phyloP scores from a whole-genome alignment of 2,113 vertebrate genomes.

The Oryzias melastigma region DNA sequence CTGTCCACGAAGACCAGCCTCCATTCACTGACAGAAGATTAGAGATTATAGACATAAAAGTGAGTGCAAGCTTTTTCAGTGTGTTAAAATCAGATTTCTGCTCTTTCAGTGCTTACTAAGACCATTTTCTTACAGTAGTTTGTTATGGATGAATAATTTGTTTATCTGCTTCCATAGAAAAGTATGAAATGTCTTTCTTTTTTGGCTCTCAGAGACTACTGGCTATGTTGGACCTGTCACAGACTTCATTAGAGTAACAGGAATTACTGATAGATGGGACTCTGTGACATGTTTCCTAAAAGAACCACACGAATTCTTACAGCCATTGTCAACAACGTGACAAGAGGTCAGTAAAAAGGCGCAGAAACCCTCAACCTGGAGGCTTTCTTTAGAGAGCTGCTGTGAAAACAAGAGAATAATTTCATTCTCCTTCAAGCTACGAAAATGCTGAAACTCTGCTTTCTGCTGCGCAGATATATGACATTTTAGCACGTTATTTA shows the following conservation, averaged over 20 bases:
- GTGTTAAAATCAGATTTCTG: too few species aligned
- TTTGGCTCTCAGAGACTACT: conserved; percentile 29
- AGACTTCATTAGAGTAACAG: conserved; percentile 49
- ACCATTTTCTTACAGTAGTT: conserved; percentile 23
- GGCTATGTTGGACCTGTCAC: conserved; percentile 33
- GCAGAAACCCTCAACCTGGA: conserved; percentile 23
- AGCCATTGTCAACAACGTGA: conserved; percentile 20
- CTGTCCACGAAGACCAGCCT: conserved; percentile 94
- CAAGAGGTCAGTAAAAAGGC: conserved; percentile 28
- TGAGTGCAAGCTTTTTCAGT: too few species aligned
- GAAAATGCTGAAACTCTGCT: conserved; percentile 11
- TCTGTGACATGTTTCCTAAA: conserved; percentile 19
- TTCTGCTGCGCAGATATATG: conserved; percentile 12
- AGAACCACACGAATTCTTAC: conserved; percentile 28
- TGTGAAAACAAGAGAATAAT: conserved; percentile 24
- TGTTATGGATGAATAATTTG: conserved; percentile 44
- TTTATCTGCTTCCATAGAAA: conserved; percentile 35
- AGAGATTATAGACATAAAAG: not conserved
- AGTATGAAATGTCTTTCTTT: conserved; percentile 22
- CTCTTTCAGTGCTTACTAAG: conserved; percentile 1
- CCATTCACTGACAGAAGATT: conserved; percentile 82
- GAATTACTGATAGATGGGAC: conserved; percentile 50
- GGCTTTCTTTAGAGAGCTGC: conserved; percentile 11
- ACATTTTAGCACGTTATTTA: conserved; percentile 22
- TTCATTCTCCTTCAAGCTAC: conserved; percentile 25